These are phyloP conservation scores for Australoheros scitulus DNA, from an alignment of 2,113 vertebrate genomes.

Conservation along the genomic window DNA sequence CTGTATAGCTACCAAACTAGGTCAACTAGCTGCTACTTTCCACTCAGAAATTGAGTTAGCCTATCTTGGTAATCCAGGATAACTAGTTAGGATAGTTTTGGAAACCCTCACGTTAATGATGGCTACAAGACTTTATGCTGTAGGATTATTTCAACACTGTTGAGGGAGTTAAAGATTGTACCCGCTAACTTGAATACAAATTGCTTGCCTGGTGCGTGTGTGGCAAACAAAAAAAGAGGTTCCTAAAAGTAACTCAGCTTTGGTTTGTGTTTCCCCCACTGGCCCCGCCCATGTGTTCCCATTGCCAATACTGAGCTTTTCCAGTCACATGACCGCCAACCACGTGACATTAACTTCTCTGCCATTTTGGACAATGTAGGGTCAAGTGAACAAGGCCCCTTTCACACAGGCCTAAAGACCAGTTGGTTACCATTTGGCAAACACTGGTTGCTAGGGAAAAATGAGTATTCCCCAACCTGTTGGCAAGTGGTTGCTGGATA, in stretches of 20 bases:
- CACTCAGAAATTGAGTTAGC: background rate
- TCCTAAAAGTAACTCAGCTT: background rate
- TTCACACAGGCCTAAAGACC: background rate
- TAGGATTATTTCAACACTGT: background rate
- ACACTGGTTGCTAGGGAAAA: background rate
- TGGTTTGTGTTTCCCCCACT: background rate
- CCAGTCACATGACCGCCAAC: background rate
- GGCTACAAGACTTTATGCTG: no score
- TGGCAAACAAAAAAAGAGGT: background rate
- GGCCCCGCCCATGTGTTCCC: background rate
- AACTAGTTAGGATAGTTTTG: background rate
- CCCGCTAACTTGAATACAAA: background rate
- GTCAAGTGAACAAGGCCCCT: no score
- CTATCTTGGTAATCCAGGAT: background rate
- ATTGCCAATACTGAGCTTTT: background rate
- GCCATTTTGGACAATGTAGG: background rate
- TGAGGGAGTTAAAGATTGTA: accelerated
- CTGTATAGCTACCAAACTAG: background rate
- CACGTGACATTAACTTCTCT: background rate
- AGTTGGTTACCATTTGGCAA: background rate
- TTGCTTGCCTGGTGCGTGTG: background rate
- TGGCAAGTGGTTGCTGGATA: background rate
- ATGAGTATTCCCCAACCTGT: background rate
- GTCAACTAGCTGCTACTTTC: background rate
- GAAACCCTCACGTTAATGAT: no score